phyloP scores from a whole-genome alignment of 2,113 vertebrate species.

The Alaudala cheleensis region DNA sequence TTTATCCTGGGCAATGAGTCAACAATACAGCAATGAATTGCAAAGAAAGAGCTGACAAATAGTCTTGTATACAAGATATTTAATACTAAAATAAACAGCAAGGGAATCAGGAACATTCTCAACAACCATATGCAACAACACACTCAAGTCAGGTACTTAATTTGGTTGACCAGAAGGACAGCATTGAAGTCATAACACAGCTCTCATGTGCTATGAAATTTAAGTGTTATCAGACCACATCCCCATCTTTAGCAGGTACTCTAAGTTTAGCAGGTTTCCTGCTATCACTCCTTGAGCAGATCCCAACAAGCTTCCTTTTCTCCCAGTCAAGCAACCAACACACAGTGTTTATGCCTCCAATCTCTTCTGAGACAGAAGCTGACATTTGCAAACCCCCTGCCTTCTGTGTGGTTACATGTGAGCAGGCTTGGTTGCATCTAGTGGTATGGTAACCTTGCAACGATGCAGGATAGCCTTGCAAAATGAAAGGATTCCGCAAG shows the following conservation, averaged over 20 bases:
- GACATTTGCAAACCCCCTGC: neutral
- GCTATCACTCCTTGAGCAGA: neutral
- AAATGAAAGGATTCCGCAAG: neutral
- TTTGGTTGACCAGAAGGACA: neutral
- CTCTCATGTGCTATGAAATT: neutral
- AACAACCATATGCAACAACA: neutral
- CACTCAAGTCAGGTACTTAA: neutral
- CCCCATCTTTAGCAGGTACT: neutral
- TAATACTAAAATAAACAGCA: neutral
- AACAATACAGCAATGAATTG: neutral
- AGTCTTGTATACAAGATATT: neutral
- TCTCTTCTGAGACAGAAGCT: neutral
- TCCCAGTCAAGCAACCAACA: neutral
- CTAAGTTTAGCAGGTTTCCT: neutral
- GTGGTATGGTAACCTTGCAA: neutral
- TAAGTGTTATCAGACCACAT: neutral
- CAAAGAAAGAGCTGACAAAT: neutral
- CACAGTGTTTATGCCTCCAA: neutral
- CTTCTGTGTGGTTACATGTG: accelerated
- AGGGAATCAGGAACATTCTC: neutral
- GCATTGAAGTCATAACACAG: neutral
- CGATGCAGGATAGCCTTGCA: neutral
- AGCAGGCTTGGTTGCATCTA: neutral
- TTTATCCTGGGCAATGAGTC: neutral
- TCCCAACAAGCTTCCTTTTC: neutral